phyloP scores from a whole-genome alignment of 2,113 vertebrate genomes.

The Trematocara marginatum region DNA sequence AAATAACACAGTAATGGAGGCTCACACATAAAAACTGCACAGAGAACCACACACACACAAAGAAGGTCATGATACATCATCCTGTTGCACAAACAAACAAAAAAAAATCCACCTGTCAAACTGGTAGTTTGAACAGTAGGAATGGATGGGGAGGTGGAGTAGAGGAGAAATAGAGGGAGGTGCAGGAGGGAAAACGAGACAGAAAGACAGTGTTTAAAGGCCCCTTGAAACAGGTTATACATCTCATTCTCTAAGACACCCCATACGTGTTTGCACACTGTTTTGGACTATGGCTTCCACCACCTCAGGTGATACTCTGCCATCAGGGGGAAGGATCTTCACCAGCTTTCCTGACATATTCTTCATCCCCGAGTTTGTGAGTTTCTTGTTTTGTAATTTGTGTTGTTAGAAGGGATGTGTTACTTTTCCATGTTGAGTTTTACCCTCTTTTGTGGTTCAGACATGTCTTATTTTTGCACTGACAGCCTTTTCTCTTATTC shows the following conservation, averaged over 20 bases:
- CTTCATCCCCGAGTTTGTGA: constrained; percentile 74
- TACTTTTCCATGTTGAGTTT: neutral
- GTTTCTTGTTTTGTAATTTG: constrained; percentile 16
- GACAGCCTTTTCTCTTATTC: neutral
- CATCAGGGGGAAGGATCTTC: constrained; percentile 61
- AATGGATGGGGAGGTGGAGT: constrained; percentile 22
- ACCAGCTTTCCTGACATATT: constrained; percentile 65
- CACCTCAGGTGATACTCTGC: constrained; percentile 36
- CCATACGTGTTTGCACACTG: neutral
- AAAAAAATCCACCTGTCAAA: neutral
- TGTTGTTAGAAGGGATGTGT: neutral
- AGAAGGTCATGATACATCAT: neutral
- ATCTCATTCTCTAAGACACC: neutral
- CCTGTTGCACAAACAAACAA: constrained; percentile 1
- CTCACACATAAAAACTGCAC: neutral
- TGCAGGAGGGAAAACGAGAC: neutral
- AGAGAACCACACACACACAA: neutral
- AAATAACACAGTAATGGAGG: neutral
- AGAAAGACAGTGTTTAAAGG: constrained; percentile 18
- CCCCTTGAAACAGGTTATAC: constrained; percentile 1
- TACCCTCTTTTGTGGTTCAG: neutral
- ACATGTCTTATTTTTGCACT: neutral
- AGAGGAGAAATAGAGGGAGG: constrained; percentile 14
- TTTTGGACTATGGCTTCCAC: constrained; percentile 66
- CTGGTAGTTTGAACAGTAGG: constrained; percentile 5